Evolutionary conservation across 2,888 invertebrate genomes (phyloP), one percentile per base, ranked within the genome.

Genomic region (Tiliacea citrago): DNA sequence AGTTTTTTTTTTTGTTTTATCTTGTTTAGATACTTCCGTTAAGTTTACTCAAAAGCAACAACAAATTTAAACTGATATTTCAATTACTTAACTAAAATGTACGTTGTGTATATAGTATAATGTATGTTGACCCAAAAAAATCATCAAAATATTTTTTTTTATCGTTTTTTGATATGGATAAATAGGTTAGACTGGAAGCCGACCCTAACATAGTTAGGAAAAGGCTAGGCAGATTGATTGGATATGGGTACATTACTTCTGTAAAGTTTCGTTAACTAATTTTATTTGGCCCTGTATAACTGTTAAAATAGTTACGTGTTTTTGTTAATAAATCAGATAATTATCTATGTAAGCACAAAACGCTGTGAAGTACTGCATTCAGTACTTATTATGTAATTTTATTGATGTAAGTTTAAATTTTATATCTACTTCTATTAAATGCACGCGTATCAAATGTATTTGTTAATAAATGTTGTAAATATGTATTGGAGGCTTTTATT

Each of bases 381-480:
- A 85, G 83, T 86, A 86, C 83, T 81, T 76, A 58, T n/a, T 73
- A 78, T 66, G 65, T 77, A 83, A 63, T 72, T n/a, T 68, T 78
- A 70, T 63, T 35, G 39, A 51, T 73, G 49, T 86, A 86, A 86
- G 86, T 72, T 65, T 72, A 86, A 75, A 70, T 80, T 77, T 65
- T 84, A 62, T 72, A 79, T 68, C 12, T 68, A 68, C 55, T 71
- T 24, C 24, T 53, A 77, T 75, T 85, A 81, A 81, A 89, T 83
- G 73, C 71, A 80, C 61, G 65, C 45, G 68, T 77, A 80, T 84
- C 65, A 73, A 85, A 82, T 83, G 76, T 80, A 86, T 87, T 87
- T 90, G 87, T 89, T 87, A 91, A 88, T 91, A 90, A 91, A 90
- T 88, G 86, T 89, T 89, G 86, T 89, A 84, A 82, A 82, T 86